Percentiles rank a stretch among this genome's conserved stretches.
Evolutionary conservation across 2,113 vertebrate genomes (phyloP).

Genomic region (Zootoca vivipara): DNA sequence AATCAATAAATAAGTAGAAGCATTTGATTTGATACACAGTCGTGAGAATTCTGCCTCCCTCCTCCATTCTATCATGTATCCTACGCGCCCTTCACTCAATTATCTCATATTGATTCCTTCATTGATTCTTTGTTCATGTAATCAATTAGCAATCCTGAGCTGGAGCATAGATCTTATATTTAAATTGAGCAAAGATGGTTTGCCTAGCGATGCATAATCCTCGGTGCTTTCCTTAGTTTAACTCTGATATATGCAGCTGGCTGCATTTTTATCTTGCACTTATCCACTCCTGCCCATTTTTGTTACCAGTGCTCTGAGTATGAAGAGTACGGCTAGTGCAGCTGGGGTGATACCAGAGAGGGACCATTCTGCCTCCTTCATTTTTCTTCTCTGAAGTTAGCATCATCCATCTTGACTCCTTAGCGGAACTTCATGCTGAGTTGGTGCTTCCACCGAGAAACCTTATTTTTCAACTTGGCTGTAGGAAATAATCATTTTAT

Average conservation of each 20-base stretch:
- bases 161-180: slow-evolving; percentile 29
- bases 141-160: slow-evolving; percentile 60
- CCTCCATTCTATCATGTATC: background rate
- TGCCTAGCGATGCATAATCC: slow-evolving; percentile 17
- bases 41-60: slow-evolving; percentile 2
- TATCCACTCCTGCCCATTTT: background rate
- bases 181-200: slow-evolving; percentile 41
- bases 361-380: background rate
- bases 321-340: background rate
- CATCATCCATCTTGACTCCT: fast-evolving
- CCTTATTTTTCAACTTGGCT: background rate
- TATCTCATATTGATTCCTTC: slow-evolving; percentile 55
- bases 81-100: slow-evolving; percentile 38
- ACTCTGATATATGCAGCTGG: fast-evolving
- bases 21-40: background rate
- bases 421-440: background rate
- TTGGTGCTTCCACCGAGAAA: background rate
- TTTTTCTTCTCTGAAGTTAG: fast-evolving
- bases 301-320: fast-evolving
- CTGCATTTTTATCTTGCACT: background rate
- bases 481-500: background rate
- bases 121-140: slow-evolving; percentile 56
- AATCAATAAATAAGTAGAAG: slow-evolving; percentile 33
- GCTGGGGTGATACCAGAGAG: fast-evolving
- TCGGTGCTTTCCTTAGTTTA: background rate